Conservation (phyloP, 2,888 invertebrate genomes). For the Sylvicola cinctus region DNA sequence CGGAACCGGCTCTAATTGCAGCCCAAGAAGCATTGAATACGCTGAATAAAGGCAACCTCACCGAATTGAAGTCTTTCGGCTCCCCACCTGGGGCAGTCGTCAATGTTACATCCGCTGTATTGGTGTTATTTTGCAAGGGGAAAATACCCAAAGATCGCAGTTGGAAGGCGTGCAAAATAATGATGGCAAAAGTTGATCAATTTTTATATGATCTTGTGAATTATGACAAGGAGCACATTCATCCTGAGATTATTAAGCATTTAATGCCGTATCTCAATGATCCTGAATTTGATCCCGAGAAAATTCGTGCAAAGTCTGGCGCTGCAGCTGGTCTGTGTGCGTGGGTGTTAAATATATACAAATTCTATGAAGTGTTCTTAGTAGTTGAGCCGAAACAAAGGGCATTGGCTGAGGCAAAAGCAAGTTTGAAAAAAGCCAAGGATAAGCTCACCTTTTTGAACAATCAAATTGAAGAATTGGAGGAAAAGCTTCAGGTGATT, state of each 20-base stretch:
- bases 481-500: constrained; percentile 53
- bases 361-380: constrained; percentile 74
- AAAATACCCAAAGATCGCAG: constrained; percentile 79
- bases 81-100: constrained; percentile 78
- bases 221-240: constrained; percentile 88
- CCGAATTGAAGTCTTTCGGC: constrained; percentile 86
- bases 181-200: constrained; percentile 81
- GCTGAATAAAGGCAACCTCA: constrained; percentile 79
- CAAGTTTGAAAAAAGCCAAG: constrained; percentile 61
- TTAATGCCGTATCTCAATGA: constrained; percentile 32
- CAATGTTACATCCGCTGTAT: constrained; percentile 68
- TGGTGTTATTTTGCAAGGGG: constrained; percentile 65
- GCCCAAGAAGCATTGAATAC: constrained; percentile 84
- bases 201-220: constrained; percentile 64
- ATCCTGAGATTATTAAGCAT: constrained; percentile 69
- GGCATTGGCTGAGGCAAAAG: constrained; percentile 69
- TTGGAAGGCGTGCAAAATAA: constrained; percentile 77
- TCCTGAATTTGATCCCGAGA: constrained; percentile 66
- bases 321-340: constrained; percentile 87
- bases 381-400: constrained; percentile 81
- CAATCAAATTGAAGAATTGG: constrained; percentile 41
- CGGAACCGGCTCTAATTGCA: constrained; percentile 75
- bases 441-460: constrained; percentile 61
- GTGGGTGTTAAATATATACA: constrained; percentile 85
- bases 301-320: constrained; percentile 63